Percentiles rank a stretch among this genome's conserved stretches.
These are phyloP conservation scores for Craseonycteris thonglongyai DNA, from an alignment of 2,113 vertebrate genomes.

Conservation along the genomic window DNA sequence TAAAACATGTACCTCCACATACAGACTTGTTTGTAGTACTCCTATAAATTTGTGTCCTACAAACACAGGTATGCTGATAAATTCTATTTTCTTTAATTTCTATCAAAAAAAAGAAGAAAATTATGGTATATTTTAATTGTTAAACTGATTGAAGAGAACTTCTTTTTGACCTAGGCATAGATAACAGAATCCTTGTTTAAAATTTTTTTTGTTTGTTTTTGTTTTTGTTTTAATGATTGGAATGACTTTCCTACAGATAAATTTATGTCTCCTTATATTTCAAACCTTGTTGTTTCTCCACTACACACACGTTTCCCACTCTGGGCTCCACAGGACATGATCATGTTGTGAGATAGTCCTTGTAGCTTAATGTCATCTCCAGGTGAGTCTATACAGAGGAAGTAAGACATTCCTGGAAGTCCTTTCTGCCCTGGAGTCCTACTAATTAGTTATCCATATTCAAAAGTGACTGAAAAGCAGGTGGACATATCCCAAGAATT, in stretches of 20 bases:
- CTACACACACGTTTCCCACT: fast-evolving
- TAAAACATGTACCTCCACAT: background rate
- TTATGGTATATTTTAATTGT: background rate
- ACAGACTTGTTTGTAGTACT: background rate
- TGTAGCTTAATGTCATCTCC: background rate
- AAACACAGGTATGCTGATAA: background rate
- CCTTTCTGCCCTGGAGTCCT: background rate
- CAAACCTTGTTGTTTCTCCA: background rate
- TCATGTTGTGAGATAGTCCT: background rate
- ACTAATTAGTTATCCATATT: background rate
- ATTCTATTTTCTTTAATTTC: background rate
- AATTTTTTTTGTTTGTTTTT: background rate
- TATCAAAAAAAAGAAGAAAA: background rate
- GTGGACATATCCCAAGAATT: background rate
- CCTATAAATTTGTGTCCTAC: background rate
- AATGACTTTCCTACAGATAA: background rate
- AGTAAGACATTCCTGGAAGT: background rate
- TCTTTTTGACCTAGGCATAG: background rate
- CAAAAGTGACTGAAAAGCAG: background rate
- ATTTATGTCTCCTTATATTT: background rate
- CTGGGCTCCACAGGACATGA: too few relatives aligned
- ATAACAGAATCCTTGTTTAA: background rate
- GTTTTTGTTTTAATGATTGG: too few relatives aligned
- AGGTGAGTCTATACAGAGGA: background rate
- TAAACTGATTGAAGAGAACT: background rate